Conservation (phyloP, 2,113 vertebrate species). For the Amphiprion percula region DNA sequence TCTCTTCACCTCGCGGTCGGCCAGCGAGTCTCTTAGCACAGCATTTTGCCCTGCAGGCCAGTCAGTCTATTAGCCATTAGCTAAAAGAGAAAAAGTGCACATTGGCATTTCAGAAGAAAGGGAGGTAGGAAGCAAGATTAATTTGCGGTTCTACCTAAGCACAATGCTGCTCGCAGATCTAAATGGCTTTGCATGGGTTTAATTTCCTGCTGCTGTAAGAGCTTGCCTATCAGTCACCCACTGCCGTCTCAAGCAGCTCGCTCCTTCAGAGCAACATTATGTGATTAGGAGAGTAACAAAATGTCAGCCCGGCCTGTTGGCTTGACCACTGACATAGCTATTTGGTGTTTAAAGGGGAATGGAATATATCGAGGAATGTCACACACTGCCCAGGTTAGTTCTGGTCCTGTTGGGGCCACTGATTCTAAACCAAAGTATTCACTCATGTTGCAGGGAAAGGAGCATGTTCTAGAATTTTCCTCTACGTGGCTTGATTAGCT, state of each 20-base stretch:
- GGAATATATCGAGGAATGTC: background rate
- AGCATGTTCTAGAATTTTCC: background rate
- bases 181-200: constrained; percentile 50
- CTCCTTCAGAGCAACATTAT: constrained; percentile 57
- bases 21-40: constrained; percentile 20
- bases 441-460: background rate
- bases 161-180: constrained; percentile 46
- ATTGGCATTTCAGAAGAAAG: constrained; percentile 47
- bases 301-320: constrained; percentile 45
- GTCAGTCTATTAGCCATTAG: constrained; percentile 31
- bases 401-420: constrained; percentile 36
- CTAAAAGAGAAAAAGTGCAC: constrained; percentile 42
- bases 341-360: constrained; percentile 10
- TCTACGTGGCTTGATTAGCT: no score
- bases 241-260: constrained; percentile 22
- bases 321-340: constrained; percentile 27
- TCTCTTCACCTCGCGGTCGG: background rate
- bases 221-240: constrained; percentile 61
- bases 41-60: constrained; percentile 13
- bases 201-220: constrained; percentile 51
- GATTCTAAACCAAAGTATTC: background rate
- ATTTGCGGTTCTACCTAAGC: constrained; percentile 49
- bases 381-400: background rate
- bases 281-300: constrained; percentile 56
- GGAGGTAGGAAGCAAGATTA: constrained; percentile 50